phyloP scores from a whole-genome alignment of 2,888 invertebrate species.

The Marronus borbonicus region DNA sequence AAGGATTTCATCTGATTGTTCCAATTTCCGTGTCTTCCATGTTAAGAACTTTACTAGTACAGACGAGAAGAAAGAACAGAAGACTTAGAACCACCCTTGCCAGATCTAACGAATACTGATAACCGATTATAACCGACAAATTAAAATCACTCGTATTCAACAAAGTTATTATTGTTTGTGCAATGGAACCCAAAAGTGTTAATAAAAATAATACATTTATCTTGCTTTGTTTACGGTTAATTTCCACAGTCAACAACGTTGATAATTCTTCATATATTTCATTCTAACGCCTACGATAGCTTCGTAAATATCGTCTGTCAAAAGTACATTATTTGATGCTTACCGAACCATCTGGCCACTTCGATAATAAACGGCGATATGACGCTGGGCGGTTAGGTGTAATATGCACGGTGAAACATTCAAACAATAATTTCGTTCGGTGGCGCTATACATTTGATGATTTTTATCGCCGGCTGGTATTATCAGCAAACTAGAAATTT shows the following conservation, averaged over 20 bases:
- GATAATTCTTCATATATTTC: slow-evolving; percentile 12
- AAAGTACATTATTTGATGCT: background rate
- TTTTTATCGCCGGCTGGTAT: background rate
- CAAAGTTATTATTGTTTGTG: too few relatives aligned
- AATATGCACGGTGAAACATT: background rate
- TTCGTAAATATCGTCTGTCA: background rate
- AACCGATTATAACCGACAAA: too few relatives aligned
- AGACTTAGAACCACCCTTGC: too few relatives aligned
- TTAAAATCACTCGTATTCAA: too few relatives aligned
- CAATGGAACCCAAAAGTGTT: background rate
- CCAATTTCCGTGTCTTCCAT: too few relatives aligned
- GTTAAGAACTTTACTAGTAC: too few relatives aligned
- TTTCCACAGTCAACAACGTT: background rate
- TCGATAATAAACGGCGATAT: background rate
- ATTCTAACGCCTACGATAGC: background rate
- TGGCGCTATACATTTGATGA: background rate
- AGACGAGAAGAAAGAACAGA: too few relatives aligned
- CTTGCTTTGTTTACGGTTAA: background rate
- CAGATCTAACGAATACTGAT: too few relatives aligned
- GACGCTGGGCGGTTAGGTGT: background rate
- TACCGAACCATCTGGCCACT: background rate
- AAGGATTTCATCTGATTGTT: too few relatives aligned
- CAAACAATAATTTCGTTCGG: background rate
- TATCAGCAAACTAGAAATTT: background rate
- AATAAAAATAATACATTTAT: background rate